Conservation (phyloP, 2,888 invertebrate genomes). For the Cheilosia scutellata region DNA sequence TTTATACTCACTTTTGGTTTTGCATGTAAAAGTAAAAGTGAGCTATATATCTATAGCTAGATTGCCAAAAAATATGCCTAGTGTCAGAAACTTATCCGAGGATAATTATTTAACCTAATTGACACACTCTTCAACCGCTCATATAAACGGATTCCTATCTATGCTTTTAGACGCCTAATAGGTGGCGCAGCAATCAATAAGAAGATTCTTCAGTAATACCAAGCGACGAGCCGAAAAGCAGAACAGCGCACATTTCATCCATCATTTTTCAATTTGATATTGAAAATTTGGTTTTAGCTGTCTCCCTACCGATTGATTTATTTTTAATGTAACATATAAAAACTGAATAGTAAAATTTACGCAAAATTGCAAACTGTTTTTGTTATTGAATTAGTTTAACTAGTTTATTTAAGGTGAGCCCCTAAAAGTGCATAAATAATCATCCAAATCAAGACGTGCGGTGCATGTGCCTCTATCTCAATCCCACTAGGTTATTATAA, state of each 20-base stretch:
- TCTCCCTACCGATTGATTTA: constrained; percentile 21
- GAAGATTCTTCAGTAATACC: constrained; percentile 19
- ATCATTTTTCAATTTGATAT: constrained; percentile 57
- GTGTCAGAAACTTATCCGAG: no score
- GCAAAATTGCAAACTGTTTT: constrained; percentile 25
- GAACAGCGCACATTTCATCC: constrained; percentile 48
- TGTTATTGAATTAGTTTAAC: constrained; percentile 4
- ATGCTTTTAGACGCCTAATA: not conserved
- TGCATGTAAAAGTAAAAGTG: no score
- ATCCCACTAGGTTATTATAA: constrained; percentile 34
- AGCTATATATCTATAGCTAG: no score
- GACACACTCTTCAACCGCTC: no score
- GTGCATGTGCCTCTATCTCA: constrained; percentile 24
- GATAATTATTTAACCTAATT: no score
- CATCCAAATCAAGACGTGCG: not conserved
- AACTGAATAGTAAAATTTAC: not conserved
- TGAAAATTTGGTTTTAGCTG: constrained; percentile 39
- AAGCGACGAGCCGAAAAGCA: constrained; percentile 11
- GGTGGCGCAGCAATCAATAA: constrained; percentile 1
- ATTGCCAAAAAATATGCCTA: no score
- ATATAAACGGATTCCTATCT: not conserved
- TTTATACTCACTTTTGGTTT: no score
- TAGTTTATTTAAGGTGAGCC: constrained; percentile 27
- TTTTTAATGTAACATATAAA: constrained; percentile 56
- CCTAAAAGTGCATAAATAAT: not conserved